Evolutionary conservation across 2,797 vertebrate species (phyloP).

Genomic region (Iguana delicatissima): DNA sequence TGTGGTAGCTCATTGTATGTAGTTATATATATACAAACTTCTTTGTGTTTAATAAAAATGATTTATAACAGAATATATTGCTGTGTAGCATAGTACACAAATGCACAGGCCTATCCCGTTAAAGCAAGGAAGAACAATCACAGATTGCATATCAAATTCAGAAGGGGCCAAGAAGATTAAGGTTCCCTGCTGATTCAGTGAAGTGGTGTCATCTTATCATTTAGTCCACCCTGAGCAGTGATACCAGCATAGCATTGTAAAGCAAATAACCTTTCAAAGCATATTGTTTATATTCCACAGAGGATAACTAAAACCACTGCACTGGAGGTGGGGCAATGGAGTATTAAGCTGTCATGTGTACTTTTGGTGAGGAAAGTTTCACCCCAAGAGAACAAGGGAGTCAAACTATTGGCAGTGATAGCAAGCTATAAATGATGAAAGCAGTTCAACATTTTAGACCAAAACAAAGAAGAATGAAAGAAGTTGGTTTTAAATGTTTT

Average conservation of each 20-base stretch:
- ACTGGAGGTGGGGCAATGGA: not conserved
- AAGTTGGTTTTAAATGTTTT: not conserved
- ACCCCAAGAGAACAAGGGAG: not conserved
- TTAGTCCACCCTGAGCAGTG: not conserved
- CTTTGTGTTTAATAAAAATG: no score
- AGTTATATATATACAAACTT: no score
- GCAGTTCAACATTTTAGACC: not conserved
- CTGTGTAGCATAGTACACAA: not conserved
- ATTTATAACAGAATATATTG: not conserved
- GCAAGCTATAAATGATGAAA: not conserved
- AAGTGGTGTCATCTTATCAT: not conserved
- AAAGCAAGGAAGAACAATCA: constrained; percentile 12
- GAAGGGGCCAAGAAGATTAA: constrained; percentile 11
- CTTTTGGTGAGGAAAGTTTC: not conserved
- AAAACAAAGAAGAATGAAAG: not conserved
- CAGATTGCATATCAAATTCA: constrained; percentile 9
- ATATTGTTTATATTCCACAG: not conserved
- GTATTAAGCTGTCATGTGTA: not conserved
- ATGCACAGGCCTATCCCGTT: not conserved
- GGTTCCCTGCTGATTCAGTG: constrained; percentile 14
- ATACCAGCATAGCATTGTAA: not conserved
- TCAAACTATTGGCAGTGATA: not conserved
- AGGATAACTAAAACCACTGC: constrained; percentile 14
- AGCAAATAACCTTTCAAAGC: not conserved
- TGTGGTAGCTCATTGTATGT: no score